phyloP scores from a whole-genome alignment of 1,140 invertebrate species.

The Portunus trituberculatus region DNA sequence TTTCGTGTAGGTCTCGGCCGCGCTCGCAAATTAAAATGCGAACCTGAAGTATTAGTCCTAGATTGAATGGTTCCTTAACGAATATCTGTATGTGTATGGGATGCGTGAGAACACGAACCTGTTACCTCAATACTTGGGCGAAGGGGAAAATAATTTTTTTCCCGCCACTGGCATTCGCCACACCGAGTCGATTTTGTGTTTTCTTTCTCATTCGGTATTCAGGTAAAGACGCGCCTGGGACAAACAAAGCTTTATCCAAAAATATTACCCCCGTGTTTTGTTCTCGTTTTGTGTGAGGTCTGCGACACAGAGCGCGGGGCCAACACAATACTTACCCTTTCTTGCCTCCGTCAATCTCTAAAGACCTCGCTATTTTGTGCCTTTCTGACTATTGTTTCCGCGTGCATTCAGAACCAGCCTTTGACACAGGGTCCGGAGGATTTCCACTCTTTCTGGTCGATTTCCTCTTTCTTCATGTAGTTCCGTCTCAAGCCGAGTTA shows the following conservation, averaged over 20 bases:
- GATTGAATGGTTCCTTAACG: background rate
- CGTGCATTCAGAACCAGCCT: constrained; percentile 68
- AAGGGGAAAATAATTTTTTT: background rate
- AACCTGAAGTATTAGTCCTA: constrained; percentile 27
- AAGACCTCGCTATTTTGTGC: constrained; percentile 75
- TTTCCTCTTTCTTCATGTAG: constrained; percentile 21
- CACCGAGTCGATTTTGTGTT: constrained; percentile 53
- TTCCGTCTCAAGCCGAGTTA: constrained; percentile 15
- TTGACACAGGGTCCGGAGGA: constrained; percentile 54
- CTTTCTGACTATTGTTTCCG: constrained; percentile 74
- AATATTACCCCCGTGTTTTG: constrained; percentile 73
- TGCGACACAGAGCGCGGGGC: constrained; percentile 60
- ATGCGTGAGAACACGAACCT: background rate
- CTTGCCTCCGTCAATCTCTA: constrained; percentile 74
- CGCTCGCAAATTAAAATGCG: constrained; percentile 61
- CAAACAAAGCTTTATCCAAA: constrained; percentile 75
- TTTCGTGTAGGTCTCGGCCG: constrained; percentile 20
- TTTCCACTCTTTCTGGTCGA: constrained; percentile 59
- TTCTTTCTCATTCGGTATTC: constrained; percentile 51
- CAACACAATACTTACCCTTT: constrained; percentile 74
- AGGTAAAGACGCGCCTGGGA: constrained; percentile 71
- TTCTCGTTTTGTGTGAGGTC: constrained; percentile 62
- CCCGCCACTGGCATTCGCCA: background rate
- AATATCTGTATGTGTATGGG: background rate
- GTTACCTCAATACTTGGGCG: background rate